These are phyloP conservation scores for Athetis lepigone DNA, from an alignment of 2,888 invertebrate species.

Conservation along the genomic window DNA sequence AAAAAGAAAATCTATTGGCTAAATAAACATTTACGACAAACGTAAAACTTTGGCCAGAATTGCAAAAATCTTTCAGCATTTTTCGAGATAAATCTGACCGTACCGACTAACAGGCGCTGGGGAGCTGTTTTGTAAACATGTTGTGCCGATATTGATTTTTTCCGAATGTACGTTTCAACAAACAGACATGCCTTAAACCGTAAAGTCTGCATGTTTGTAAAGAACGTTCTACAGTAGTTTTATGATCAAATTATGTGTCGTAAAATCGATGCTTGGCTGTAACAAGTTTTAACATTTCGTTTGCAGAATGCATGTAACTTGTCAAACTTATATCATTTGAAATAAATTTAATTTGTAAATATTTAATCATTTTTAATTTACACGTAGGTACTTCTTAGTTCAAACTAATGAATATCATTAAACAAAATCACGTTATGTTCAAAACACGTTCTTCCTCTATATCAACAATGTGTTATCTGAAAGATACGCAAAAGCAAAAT, in stretches of 20 bases:
- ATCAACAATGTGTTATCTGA: constrained; percentile 12
- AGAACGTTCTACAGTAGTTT: constrained; percentile 13
- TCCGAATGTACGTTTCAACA: constrained; percentile 30
- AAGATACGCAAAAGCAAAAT: constrained; percentile 23
- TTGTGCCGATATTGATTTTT: constrained; percentile 39
- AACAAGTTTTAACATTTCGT: neutral
- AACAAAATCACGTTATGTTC: neutral
- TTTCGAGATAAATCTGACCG: constrained; percentile 19
- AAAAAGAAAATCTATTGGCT: neutral
- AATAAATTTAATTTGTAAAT: neutral
- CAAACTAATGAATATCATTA: neutral
- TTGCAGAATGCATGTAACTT: neutral
- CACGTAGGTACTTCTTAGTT: neutral
- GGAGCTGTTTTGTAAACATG: constrained; percentile 38
- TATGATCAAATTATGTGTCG: constrained; percentile 18
- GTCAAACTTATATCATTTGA: too few relatives aligned
- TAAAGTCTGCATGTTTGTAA: constrained; percentile 8
- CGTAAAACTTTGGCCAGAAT: neutral
- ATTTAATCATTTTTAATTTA: neutral
- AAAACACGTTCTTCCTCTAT: constrained; percentile 1
- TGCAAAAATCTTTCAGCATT: constrained; percentile 1
- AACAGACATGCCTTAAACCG: constrained; percentile 21
- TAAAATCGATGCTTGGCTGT: constrained; percentile 9
- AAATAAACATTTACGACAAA: neutral
- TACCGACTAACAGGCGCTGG: constrained; percentile 15